Base-by-base conservation (phyloP, 2,113 vertebrate genomes). In the Tachysurus fulvidraco region DNA sequence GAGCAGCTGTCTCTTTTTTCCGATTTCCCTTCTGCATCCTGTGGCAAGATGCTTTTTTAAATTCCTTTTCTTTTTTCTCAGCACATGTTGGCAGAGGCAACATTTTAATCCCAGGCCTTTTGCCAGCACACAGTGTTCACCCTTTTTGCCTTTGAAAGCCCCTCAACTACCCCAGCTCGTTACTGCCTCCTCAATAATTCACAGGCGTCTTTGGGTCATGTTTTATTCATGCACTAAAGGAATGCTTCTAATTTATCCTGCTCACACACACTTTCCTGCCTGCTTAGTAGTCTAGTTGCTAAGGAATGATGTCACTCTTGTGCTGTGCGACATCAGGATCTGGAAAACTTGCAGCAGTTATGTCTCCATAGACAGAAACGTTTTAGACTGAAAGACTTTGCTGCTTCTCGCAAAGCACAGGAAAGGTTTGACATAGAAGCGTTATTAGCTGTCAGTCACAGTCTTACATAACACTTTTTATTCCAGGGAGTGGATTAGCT, bases 191-290 rank as follows among this genome's bases (percentile, higher is more conserved):
- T 95, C 87, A 93, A 93, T 94, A 93, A 95, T 94, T 94, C 90
- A 94, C 89, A 60, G 23, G 86, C 87, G 88, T 93, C 90, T 91
- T 92, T 91, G 90, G 81, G 52, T 83, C 88, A 93, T 94, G 88
- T 93, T 92, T 94, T 94, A 95, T 94, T 94, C 91, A 94, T 93
- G 90, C 55, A 41, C 73, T 91, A 83, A 89, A 93, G 89, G 85
- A 92, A 91, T 91, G 86, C 91, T 89, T 84, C 86, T 92, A 89
- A 83, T 92, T 90, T 88, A 79, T 44, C 69, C 86, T 52, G 52
- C 81, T 59, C 74, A 78, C 60, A 79, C 67, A 73, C 77, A 87
- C 88, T 64, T n/a, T 46, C 82, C 85, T 77, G 76, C 86, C 88
- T 88, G 46, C 83, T 85, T 69, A 41, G 86, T 85, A 59, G 79